A percentile compares a stretch with the other conserved stretches of the same genome.
Evolutionary conservation across 1,140 invertebrate genomes (phyloP).

Genomic region (Callitettix versicolor): DNA sequence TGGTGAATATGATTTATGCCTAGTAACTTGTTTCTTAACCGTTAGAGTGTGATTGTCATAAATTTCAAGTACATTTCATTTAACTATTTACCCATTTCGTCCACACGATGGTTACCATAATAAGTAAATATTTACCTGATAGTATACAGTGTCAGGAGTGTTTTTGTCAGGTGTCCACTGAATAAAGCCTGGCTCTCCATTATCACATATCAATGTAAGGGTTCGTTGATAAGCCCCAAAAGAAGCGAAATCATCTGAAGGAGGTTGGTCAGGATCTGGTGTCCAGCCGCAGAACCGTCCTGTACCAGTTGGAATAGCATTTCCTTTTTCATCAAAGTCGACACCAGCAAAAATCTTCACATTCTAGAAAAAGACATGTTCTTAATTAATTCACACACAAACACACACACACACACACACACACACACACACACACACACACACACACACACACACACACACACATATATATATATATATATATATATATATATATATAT

Average conservation of each 20-base stretch:
- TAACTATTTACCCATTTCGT: too few species aligned
- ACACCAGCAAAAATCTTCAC: constrained; percentile 74
- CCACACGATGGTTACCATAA: too few species aligned
- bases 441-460: too few species aligned
- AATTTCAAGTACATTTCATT: too few species aligned
- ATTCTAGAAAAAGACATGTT: constrained; percentile 49
- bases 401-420: too few species aligned
- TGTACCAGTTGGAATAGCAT: constrained; percentile 54
- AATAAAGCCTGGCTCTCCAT: constrained; percentile 72
- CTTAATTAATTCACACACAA: too few species aligned
- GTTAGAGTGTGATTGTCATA: too few species aligned
- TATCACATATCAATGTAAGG: constrained; percentile 68
- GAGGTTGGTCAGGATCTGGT: constrained; percentile 54
- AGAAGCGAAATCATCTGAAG: constrained; percentile 67
- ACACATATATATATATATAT: too few species aligned
- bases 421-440: too few species aligned
- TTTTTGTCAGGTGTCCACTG: constrained; percentile 77
- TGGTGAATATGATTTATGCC: too few species aligned
- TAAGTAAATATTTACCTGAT: constrained; percentile 66
- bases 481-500: too few species aligned
- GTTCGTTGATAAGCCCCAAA: constrained; percentile 84
- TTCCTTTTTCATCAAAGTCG: constrained; percentile 49
- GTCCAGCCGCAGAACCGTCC: constrained; percentile 81
- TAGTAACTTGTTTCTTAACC: too few species aligned
- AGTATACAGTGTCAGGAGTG: constrained; percentile 85